These are phyloP conservation scores for Odontocerum albicorne DNA, from an alignment of 2,888 invertebrate genomes.

Conservation along the genomic window DNA sequence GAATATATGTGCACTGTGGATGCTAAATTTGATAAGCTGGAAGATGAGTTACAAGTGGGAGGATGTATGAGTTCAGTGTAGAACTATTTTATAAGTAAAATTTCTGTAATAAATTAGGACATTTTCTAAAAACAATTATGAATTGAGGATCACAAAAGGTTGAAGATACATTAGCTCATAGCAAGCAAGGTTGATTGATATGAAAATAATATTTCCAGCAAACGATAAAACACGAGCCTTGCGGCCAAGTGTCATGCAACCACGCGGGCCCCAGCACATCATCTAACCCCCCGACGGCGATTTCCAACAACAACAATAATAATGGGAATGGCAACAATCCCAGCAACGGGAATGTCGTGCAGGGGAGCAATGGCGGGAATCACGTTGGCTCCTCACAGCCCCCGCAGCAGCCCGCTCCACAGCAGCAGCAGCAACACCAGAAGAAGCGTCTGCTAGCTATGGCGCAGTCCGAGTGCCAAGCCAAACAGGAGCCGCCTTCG, in stretches of 20 bases:
- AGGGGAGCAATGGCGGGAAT: constrained; percentile 33
- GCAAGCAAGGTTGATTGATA: too few species aligned
- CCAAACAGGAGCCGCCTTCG: constrained; percentile 63
- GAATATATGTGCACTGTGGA: too few species aligned
- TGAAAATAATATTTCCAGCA: constrained; percentile 26
- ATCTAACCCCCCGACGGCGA: constrained; percentile 5
- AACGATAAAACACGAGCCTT: constrained; percentile 38
- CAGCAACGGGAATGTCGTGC: constrained; percentile 9
- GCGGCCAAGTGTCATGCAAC: constrained; percentile 31
- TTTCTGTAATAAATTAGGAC: too few species aligned
- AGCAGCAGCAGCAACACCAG: constrained; percentile 64
- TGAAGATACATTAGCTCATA: too few species aligned
- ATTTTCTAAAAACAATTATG: too few species aligned
- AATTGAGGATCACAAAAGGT: too few species aligned
- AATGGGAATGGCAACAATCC: constrained; percentile 27
- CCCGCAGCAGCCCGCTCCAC: constrained; percentile 26
- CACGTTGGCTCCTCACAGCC: constrained; percentile 38
- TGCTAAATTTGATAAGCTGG: too few species aligned
- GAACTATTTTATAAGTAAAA: too few species aligned
- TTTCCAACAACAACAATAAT: background rate
- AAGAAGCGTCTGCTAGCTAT: constrained; percentile 88
- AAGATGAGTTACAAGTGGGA: too few species aligned
- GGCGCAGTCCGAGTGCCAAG: constrained; percentile 54
- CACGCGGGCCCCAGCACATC: constrained; percentile 18
- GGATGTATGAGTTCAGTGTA: too few species aligned